A percentile compares a stretch with the other conserved stretches of the same genome.
These are phyloP conservation scores for Acrocephalus kingi DNA, from an alignment of 2,113 vertebrate species.

Conservation along the genomic window DNA sequence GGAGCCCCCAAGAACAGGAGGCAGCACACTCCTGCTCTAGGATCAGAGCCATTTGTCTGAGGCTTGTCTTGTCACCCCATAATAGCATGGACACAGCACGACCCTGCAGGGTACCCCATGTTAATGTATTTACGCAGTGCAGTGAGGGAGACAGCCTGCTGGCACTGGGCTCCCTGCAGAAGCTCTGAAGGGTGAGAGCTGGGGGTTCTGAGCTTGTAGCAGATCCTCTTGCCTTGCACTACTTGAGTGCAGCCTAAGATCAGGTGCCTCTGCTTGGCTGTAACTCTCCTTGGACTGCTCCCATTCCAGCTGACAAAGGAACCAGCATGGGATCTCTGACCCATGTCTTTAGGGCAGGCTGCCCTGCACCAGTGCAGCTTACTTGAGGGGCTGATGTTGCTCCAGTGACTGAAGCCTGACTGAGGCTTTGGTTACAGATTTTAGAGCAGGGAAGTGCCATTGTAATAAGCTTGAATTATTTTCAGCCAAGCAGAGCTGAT, in stretches of 20 bases:
- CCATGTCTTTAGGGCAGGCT: background rate
- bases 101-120: background rate
- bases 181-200: background rate
- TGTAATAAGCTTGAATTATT: background rate
- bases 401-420: background rate
- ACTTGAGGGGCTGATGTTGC: background rate
- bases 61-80: background rate
- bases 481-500: background rate
- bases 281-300: background rate
- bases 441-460: background rate
- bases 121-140: background rate
- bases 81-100: fast-evolving
- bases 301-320: background rate
- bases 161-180: background rate
- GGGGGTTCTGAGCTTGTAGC: background rate
- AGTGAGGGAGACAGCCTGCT: background rate
- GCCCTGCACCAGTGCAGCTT: background rate
- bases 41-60: fast-evolving
- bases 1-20: background rate
- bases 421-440: background rate
- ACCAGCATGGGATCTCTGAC: background rate
- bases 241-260: background rate
- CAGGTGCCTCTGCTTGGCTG: background rate
- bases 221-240: background rate
- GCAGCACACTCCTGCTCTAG: fast-evolving